phyloP scores from a whole-genome alignment of 2,888 invertebrate genomes.

The Lepidocyrtoides sp. region DNA sequence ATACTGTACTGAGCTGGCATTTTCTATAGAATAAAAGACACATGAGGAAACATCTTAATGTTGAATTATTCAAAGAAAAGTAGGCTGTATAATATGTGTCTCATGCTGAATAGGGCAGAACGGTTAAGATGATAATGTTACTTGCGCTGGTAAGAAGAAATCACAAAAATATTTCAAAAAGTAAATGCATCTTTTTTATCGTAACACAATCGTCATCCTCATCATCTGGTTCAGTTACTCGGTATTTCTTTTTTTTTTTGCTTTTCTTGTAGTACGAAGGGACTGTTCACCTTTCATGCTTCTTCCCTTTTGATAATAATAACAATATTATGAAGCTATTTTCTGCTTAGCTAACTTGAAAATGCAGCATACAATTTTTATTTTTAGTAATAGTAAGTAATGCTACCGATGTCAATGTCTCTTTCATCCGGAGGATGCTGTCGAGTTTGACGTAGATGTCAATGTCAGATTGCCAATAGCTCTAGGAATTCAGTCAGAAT shows the following conservation, averaged over 20 bases:
- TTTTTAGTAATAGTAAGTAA: no score
- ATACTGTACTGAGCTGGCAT: neutral
- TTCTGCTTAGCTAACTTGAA: constrained; percentile 3
- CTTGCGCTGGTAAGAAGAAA: neutral
- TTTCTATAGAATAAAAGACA: neutral
- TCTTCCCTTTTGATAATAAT: neutral
- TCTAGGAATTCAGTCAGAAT: neutral
- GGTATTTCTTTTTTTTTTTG: neutral
- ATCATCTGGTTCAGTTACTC: neutral
- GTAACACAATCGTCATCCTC: neutral
- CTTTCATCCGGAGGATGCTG: constrained; percentile 65
- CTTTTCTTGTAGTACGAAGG: neutral
- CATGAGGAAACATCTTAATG: constrained; percentile 50
- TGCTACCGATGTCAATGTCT: constrained; percentile 24
- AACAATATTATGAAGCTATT: constrained; percentile 4
- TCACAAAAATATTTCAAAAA: neutral
- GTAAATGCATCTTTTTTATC: neutral
- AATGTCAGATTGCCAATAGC: constrained; percentile 63
- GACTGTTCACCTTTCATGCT: constrained; percentile 29
- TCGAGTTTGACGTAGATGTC: constrained; percentile 65
- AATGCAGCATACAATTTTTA: neutral
- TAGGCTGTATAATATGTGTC: neutral
- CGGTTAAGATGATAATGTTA: neutral
- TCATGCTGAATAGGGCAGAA: neutral
- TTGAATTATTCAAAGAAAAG: constrained; percentile 70